Evolutionary conservation across 53 echinoderm and acorn worm genomes (phyloP).

Genomic region (Actinopyga echinites): DNA sequence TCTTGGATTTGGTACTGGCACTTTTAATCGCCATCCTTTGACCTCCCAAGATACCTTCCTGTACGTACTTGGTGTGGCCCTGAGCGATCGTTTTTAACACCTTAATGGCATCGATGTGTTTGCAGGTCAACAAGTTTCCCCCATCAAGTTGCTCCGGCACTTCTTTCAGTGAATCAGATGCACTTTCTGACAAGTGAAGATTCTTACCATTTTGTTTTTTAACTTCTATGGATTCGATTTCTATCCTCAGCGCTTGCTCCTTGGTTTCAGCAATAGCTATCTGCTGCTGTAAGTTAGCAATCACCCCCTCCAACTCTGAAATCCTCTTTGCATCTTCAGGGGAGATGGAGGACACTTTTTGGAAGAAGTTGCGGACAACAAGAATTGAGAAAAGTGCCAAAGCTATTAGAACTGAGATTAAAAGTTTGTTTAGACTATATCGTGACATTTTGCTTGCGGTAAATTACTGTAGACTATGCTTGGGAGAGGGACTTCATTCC

Average conservation of each 20-base stretch:
- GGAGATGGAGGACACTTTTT: background rate
- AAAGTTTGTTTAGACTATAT: background rate
- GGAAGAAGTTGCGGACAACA: slow-evolving; percentile 40
- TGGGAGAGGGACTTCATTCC: too few species aligned
- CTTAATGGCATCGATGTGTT: slow-evolving; percentile 73
- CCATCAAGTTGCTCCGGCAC: background rate
- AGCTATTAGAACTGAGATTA: slow-evolving; percentile 1
- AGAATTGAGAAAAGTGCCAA: slow-evolving; percentile 45
- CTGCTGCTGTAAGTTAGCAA: slow-evolving; percentile 60
- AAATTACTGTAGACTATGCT: background rate
- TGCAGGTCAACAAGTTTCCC: slow-evolving; percentile 58
- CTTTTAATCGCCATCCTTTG: slow-evolving; percentile 85
- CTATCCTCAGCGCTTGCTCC: slow-evolving; percentile 54
- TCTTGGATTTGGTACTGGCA: slow-evolving; percentile 66
- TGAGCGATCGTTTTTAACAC: slow-evolving; percentile 67
- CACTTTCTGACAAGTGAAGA: background rate
- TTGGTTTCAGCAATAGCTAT: slow-evolving; percentile 55
- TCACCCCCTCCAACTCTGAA: slow-evolving; percentile 48
- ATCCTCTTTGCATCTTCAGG: background rate
- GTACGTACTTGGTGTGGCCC: slow-evolving; percentile 86
- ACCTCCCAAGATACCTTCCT: slow-evolving; percentile 69
- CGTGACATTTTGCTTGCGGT: slow-evolving; percentile 9
- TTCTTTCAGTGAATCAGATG: background rate
- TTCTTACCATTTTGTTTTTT: slow-evolving; percentile 11
- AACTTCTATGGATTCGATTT: slow-evolving; percentile 48